A percentile compares a stretch with the other conserved stretches of the same genome.
Evolutionary conservation across 2,888 invertebrate genomes (phyloP).

Genomic region (Oscheius sp.): DNA sequence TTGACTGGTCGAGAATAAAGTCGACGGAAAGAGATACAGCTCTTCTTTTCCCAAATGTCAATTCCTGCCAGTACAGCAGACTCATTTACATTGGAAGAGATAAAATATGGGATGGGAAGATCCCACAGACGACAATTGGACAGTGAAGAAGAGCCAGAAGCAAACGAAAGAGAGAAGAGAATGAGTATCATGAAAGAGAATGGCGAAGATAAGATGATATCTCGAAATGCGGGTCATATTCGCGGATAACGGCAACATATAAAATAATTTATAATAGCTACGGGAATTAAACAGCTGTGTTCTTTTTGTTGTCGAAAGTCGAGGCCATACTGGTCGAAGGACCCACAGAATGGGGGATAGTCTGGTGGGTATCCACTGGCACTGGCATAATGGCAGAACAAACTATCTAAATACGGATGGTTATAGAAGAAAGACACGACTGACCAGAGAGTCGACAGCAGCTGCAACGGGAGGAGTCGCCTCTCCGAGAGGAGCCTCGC

Average conservation of each 20-base stretch:
- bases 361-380: background rate
- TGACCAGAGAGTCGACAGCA: too few species aligned
- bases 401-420: too few species aligned
- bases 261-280: background rate
- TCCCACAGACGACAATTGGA: background rate
- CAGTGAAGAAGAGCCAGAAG: too few species aligned
- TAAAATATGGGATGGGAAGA: conserved; percentile 3
- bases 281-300: background rate
- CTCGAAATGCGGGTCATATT: background rate
- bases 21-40: conserved; percentile 61
- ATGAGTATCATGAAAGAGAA: background rate
- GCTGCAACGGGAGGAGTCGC: too few species aligned
- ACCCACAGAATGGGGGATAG: background rate
- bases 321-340: background rate
- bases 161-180: background rate
- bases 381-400: background rate
- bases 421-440: too few species aligned
- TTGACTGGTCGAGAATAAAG: conserved; percentile 8
- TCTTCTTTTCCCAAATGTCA: conserved; percentile 59
- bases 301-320: background rate
- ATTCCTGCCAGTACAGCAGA: conserved; percentile 52
- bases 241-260: background rate
- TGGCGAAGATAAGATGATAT: background rate
- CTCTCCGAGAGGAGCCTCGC: too few species aligned
- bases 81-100: background rate